Evolutionary conservation across 2,888 invertebrate genomes (phyloP).

Genomic region (Mactromeris polynyma): DNA sequence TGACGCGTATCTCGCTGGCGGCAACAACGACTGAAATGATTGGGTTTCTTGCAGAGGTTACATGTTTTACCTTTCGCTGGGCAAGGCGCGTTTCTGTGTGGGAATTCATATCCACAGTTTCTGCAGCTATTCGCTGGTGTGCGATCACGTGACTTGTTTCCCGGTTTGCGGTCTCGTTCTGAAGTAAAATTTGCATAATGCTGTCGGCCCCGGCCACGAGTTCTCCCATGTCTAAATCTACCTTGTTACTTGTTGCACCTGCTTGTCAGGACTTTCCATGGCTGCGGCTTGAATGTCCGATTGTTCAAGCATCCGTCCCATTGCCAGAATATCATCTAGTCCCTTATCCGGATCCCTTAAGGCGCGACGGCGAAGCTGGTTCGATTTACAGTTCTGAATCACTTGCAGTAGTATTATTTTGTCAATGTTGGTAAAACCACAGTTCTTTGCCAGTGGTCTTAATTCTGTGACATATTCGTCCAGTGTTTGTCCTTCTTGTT

Average conservation of each 20-base stretch:
- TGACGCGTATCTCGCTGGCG: background rate
- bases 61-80: background rate
- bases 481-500: constrained; percentile 53
- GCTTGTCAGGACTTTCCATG: constrained; percentile 45
- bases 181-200: background rate
- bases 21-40: background rate
- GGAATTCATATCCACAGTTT: background rate
- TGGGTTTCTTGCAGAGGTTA: background rate
- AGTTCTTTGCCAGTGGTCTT: constrained; percentile 55
- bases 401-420: constrained; percentile 63
- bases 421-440: constrained; percentile 50
- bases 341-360: background rate
- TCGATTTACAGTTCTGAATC: constrained; percentile 63
- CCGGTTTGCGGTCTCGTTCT: background rate
- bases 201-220: background rate
- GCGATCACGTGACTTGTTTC: background rate
- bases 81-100: background rate
- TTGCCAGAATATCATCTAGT: constrained; percentile 22
- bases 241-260: background rate
- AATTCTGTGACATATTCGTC: constrained; percentile 67
- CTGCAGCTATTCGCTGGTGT: constrained; percentile 2
- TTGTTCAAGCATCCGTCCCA: constrained; percentile 55
- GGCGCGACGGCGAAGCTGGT: constrained; percentile 51
- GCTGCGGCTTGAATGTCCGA: constrained; percentile 53
- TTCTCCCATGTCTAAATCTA: background rate